A percentile compares a stretch with the other conserved stretches of the same genome.
Evolutionary conservation across 2,797 vertebrate species (phyloP).

Genomic region (Centropyge bicolor): DNA sequence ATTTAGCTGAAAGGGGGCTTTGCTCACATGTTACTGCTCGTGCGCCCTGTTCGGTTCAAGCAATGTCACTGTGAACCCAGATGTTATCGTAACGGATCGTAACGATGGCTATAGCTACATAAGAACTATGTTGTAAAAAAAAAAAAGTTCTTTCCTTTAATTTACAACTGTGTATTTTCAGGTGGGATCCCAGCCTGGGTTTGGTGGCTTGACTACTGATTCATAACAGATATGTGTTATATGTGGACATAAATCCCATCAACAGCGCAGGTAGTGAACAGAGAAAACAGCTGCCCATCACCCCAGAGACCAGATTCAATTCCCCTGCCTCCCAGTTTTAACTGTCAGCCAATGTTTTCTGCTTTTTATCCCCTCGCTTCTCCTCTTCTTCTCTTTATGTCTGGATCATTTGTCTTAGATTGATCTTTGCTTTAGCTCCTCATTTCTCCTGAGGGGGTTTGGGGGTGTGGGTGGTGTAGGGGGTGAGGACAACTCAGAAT

Average conservation of each 20-base stretch:
- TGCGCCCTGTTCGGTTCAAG: background rate
- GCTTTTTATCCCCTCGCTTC: slow-evolving; percentile 32
- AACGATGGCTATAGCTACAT: background rate
- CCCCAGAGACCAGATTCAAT: slow-evolving; percentile 50
- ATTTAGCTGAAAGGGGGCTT: background rate
- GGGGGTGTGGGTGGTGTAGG: background rate
- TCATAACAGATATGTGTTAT: slow-evolving; percentile 41
- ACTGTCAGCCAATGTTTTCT: slow-evolving; percentile 46
- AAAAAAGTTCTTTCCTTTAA: background rate
- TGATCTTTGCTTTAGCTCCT: slow-evolving; percentile 49
- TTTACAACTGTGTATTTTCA: slow-evolving; percentile 27
- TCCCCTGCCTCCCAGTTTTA: slow-evolving; percentile 51
- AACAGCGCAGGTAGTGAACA: slow-evolving; percentile 32
- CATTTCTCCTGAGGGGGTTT: slow-evolving; percentile 44
- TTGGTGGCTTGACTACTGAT: slow-evolving; percentile 29
- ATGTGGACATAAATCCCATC: slow-evolving; percentile 48
- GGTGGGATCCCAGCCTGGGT: background rate
- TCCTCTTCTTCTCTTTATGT: slow-evolving; percentile 34
- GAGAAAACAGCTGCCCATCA: slow-evolving; percentile 59
- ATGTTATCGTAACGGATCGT: slow-evolving; percentile 3
- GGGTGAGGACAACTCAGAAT: slow-evolving; percentile 48
- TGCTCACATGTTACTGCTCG: background rate
- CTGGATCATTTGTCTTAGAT: slow-evolving; percentile 60
- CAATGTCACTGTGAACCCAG: background rate
- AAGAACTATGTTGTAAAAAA: background rate